These are phyloP conservation scores for Diabrotica balteata DNA, from an alignment of 2,888 invertebrate species.

Conservation along the genomic window DNA sequence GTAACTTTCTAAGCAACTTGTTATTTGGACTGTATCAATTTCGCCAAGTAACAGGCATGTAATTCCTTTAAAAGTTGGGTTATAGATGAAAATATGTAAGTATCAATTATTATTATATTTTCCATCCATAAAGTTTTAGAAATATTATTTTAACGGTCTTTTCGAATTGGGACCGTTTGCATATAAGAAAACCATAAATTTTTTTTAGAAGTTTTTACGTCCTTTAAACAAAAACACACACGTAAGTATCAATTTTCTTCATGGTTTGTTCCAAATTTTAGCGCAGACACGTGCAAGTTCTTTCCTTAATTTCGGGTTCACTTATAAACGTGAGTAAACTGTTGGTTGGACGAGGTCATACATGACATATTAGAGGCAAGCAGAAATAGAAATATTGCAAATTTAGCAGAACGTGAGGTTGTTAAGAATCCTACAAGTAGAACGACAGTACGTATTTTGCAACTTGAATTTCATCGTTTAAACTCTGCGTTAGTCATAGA, in stretches of 20 bases:
- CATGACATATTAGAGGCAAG: constrained; percentile 36
- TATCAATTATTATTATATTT: too few species aligned
- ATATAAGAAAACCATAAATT: too few species aligned
- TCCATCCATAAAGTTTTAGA: too few species aligned
- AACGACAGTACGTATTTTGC: constrained; percentile 31
- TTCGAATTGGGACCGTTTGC: too few species aligned
- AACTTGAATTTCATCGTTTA: constrained; percentile 24
- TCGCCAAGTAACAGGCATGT: too few species aligned
- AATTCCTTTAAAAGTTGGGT: too few species aligned
- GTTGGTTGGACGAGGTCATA: constrained; percentile 32
- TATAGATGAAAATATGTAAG: too few species aligned
- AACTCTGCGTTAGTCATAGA: constrained; percentile 8
- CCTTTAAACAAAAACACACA: not conserved
- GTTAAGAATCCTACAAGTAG: constrained; percentile 34
- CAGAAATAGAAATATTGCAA: constrained; percentile 36
- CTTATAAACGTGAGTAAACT: constrained; percentile 29
- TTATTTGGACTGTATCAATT: too few species aligned
- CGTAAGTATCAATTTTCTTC: not conserved
- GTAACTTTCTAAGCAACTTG: too few species aligned
- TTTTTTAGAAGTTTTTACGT: too few species aligned
- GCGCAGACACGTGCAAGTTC: constrained; percentile 4
- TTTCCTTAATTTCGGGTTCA: constrained; percentile 17
- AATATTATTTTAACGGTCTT: too few species aligned
- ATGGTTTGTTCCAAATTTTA: too few species aligned
- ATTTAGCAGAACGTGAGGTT: constrained; percentile 40